Percentiles rank a stretch among this genome's conserved stretches.
phyloP scores from a whole-genome alignment of 2,113 vertebrate genomes.

The Herpetotheres cachinnans region DNA sequence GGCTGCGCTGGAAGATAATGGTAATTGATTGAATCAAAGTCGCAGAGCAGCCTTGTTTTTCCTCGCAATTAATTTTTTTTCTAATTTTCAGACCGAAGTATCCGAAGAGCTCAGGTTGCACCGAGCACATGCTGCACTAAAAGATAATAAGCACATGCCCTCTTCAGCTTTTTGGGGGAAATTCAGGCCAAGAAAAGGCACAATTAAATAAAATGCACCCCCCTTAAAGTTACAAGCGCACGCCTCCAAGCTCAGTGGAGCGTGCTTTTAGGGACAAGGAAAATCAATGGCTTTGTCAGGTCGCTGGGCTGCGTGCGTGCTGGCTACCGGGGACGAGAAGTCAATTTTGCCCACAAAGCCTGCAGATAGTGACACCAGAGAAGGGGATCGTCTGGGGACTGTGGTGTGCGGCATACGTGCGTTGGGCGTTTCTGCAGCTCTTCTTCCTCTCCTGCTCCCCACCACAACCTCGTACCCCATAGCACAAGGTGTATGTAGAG shows the following conservation, averaged over 20 bases:
- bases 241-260: conserved; percentile 5
- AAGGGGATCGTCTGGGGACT: background rate
- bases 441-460: background rate
- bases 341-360: background rate
- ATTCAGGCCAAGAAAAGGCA: conserved; percentile 59
- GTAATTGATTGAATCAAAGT: conserved; percentile 84
- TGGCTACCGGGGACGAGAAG: background rate
- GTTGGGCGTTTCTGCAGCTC: background rate
- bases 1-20: conserved; percentile 82
- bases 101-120: conserved; percentile 74
- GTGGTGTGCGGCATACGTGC: fast-evolving
- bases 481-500: background rate
- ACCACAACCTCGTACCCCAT: background rate
- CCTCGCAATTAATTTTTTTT: conserved; percentile 76
- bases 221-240: conserved; percentile 45
- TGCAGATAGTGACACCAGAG: background rate
- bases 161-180: conserved; percentile 70
- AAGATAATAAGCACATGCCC: conserved; percentile 79
- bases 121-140: conserved; percentile 64
- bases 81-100: conserved; percentile 68
- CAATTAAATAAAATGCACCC: conserved; percentile 48
- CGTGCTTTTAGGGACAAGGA: conserved; percentile 6
- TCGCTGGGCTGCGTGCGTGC: background rate
- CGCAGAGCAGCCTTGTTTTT: conserved; percentile 73
- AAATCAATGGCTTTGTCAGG: conserved; percentile 42